Base-by-base conservation (phyloP, 2,888 invertebrate genomes). In the Melipona bicolor region DNA sequence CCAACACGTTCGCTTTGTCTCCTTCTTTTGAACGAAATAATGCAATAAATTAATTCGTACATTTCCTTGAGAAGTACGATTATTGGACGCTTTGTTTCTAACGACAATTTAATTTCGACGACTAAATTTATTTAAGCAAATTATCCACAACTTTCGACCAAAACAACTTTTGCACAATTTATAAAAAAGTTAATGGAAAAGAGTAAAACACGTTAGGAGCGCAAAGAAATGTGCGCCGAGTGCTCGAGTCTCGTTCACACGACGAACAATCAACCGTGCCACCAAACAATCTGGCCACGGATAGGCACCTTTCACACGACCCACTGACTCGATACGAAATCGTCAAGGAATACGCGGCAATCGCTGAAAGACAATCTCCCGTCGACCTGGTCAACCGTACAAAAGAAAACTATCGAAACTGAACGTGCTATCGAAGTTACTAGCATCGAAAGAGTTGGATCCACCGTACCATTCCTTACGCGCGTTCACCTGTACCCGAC, bases 231-330 rank as follows among this genome's bases (percentile, higher is more conserved):
- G 59, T 43, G 43, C 24, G 21, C 43, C 9, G 3, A 27, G 32
- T 68, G 54, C 61, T 62, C 54, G 24, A 65, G 65, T 19, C 0
- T 50, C 62, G 13, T 61, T 79, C 56, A 9, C 50, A 79, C 54
- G 43, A 65, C 27, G 81, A 74, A 75, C 82, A 75, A 82, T 82
- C 82, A 59, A 67, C 70, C 82, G 52, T 27, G 27, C 36, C 74
- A 56, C 49, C 56, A 64, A 82, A 82, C 70, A 75, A 52, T 43
- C 49, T 65, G 70, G 54, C 65, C 82, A 32, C 75, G 21, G 65
- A 82, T 71, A 82, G 75, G 56, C 52, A 17, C 70, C 70, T 71
- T 75, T 82, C 69, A 65, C 81, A 82, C 83, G 82, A 65, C 75
- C 43, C 52, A 67, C 65, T 75, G 83, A 59, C 59, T 82, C 74